Evolutionary conservation across 2,797 vertebrate species (phyloP).

Genomic region (Aldrovandia affinis): DNA sequence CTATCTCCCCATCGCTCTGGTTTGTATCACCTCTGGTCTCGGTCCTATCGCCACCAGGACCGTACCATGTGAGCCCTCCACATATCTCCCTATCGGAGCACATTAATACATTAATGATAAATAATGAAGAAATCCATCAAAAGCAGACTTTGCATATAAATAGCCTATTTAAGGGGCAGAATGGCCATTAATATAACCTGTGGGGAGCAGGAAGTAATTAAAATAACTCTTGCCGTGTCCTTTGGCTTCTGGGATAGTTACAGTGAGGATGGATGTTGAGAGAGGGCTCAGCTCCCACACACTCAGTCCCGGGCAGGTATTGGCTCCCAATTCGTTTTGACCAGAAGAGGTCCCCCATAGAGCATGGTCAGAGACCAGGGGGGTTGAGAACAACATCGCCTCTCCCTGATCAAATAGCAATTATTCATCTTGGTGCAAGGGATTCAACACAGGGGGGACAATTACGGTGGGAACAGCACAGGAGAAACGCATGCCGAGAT

Average conservation of each 20-base stretch:
- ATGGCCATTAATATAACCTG: conserved; percentile 75
- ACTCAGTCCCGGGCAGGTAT: not conserved
- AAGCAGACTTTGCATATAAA: conserved; percentile 82
- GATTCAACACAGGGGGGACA: not conserved
- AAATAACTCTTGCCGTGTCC: conserved; percentile 53
- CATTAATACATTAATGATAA: conserved; percentile 81
- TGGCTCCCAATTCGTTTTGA: conserved; percentile 8
- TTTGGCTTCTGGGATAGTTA: conserved; percentile 18
- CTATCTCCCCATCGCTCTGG: conserved; percentile 10
- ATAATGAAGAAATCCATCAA: conserved; percentile 83
- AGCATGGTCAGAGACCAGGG: not conserved
- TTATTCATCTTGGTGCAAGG: conserved; percentile 10
- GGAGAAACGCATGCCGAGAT: not conserved
- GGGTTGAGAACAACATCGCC: not conserved
- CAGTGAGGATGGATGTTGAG: not conserved
- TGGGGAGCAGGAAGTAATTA: conserved; percentile 71
- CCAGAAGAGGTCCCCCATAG: not conserved
- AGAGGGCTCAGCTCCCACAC: conserved; percentile 38
- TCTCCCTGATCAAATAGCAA: conserved; percentile 16
- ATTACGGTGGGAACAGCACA: not conserved
- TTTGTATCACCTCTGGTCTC: not conserved
- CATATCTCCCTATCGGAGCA: conserved; percentile 59
- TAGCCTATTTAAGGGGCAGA: conserved; percentile 78
- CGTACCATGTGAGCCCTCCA: conserved; percentile 26
- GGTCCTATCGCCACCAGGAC: not conserved